Base-by-base conservation (phyloP, 92 coral and sea anemone species). In the Bergia sp. region DNA sequence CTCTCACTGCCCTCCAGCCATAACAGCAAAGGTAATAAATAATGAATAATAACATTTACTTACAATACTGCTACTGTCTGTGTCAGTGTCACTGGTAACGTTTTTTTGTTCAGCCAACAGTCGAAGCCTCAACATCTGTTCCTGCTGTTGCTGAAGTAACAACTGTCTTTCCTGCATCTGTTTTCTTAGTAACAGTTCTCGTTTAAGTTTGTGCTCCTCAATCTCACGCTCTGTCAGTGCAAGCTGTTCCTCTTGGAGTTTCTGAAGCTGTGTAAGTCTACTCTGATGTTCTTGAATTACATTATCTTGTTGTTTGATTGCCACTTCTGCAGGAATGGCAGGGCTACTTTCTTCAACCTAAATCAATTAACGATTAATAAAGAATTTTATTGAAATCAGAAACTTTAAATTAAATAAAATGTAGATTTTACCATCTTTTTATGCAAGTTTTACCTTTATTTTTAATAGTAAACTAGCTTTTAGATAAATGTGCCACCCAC, bases 191-290 rank as follows among this genome's bases (percentile, higher is more conserved):
- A 95, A 88, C 47, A 97, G 90, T 80, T 95, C 99, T 21, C 94
- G 92, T 78, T 97, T 97, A 81, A 97, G 89, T 73, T 96, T 93
- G 65, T 95, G 97, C 81, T 97, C 99, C 79, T 95, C 98, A 9
- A 97, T 92, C 85, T 95, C 97, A 37, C 90, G 95, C 90, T 95
- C 94, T 37, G 98, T 96, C 71, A 97, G 90, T 78, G 93, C 89
- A 76, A 95, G 92, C 89, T 97, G 97, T 73, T 94, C 99, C 36
- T 94, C 95, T 64, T 97, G 98, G 1, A 95, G 89, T 81, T 92
- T 78, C 77, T 97, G 94, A 0, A 97, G 90, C 79, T 97, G 97
- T 20, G 77, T 45, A 55, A 92, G 89, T 29, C 95, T 92, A 36
- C 88, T 89, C 36, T 96, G 96, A 20, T 93, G 96, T 20, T 92